Evolutionary conservation across 2,113 vertebrate species (phyloP), one percentile per base, ranked within the genome.

Genomic region (Vulpes ferrilata): DNA sequence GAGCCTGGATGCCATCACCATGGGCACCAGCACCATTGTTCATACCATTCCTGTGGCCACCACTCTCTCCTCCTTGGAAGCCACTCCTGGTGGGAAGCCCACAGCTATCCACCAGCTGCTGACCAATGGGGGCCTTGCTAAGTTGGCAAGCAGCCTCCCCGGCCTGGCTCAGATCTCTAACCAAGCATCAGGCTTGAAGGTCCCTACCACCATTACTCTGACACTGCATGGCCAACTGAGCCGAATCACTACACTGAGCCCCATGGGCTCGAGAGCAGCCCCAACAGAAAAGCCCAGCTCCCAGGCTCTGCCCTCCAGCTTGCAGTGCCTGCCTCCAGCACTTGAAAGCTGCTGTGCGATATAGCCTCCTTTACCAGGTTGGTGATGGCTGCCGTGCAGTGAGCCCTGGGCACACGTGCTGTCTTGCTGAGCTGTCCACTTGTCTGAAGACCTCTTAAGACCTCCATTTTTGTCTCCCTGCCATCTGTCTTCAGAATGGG

Each of bases 71-170:
- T 98, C 99, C 1, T 97, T 99, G 95, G 99, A 99, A 15, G 90
- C 98, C 84, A 94, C 98, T 0, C 99, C 98, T 3, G 90, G 99
- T 32, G 98, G 98, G 94, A 99, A 99, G 97, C 99, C 99, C 98
- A 99, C 99, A 0, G 99, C 99, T 86, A 99, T 99, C 97, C 99
- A 99, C 97, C 99, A 99, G 97, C 98, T 99, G 91, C 99, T 99
- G 93, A 99, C 99, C 32, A 99, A 99, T 0, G 99, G 99, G 2
- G 99, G 99, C 4, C 99, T 99, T 81, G 99, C 99, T 35, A 99
- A 99, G 96, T 98, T 99, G 92, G 99, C 99, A 95, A 99, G 99
- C 98, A 99, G 99, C 96, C 99, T 99, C 20, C 99, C 99, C 0
- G 99, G 99, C 94, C 98, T 99, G 99, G 99, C 99, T 22, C 99